phyloP scores from a whole-genome alignment of 2,797 vertebrate genomes.

The Mionectes olivaceus region DNA sequence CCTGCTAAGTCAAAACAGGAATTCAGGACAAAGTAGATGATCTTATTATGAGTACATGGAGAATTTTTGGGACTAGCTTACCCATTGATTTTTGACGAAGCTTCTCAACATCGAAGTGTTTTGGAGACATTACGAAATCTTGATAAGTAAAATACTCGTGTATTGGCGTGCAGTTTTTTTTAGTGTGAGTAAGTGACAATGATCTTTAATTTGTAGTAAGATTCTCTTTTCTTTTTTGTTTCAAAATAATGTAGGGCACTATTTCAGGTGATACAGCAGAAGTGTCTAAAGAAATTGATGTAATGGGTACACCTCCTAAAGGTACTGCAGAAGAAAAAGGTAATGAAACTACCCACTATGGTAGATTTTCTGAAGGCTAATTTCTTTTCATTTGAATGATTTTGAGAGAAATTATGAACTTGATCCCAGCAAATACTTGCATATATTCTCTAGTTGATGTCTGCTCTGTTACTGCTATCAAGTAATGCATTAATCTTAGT shows the following conservation, averaged over 20 bases:
- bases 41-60: not conserved
- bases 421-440: not conserved
- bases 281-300: not conserved
- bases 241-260: slow-evolving; percentile 59
- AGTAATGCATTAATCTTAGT: not conserved
- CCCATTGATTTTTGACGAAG: not conserved
- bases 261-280: slow-evolving; percentile 38
- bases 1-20: not conserved
- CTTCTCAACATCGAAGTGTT: not conserved
- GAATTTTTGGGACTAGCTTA: not conserved
- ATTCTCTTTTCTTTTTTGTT: not conserved
- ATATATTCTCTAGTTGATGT: not conserved
- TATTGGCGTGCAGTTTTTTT: not conserved
- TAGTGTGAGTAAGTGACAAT: not conserved
- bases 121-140: not conserved
- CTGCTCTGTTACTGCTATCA: not conserved
- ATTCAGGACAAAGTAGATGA: not conserved
- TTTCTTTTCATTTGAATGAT: not conserved
- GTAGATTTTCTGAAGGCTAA: not conserved
- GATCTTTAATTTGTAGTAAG: not conserved
- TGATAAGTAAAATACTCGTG: not conserved
- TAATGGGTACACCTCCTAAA: not conserved
- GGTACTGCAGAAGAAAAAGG: slow-evolving; percentile 65
- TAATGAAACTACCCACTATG: not conserved
- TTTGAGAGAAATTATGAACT: not conserved